Percentiles rank a stretch among this genome's conserved stretches.
Conservation (phyloP, 2,888 invertebrate species). For the Orthosia incerta region DNA sequence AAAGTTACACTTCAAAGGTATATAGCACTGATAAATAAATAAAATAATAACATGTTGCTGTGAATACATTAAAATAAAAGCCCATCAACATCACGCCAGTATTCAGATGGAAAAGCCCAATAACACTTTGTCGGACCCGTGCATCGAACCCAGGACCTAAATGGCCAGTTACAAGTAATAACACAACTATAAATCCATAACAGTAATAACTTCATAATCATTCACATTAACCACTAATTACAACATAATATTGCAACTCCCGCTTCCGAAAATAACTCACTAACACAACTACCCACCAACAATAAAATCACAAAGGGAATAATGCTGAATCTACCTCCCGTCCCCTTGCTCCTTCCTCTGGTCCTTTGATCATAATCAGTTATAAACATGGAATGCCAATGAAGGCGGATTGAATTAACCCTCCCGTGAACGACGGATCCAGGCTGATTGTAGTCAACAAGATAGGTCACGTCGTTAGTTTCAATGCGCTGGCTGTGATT, state of each 20-base stretch:
- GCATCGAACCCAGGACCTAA: neutral
- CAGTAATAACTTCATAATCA: neutral
- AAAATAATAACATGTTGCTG: neutral
- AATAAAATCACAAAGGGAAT: constrained; percentile 15
- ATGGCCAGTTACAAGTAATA: neutral
- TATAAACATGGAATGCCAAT: constrained; percentile 48
- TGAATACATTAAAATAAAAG: too few species aligned
- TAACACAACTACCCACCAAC: neutral
- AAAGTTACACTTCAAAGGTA: neutral
- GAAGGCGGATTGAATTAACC: constrained; percentile 57
- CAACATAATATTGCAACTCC: neutral
- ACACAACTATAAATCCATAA: neutral
- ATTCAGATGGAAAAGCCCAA: neutral
- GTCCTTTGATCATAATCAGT: constrained; percentile 57
- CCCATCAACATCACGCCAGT: neutral
- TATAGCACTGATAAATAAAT: neutral
- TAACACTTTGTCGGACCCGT: neutral
- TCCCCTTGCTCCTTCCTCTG: neutral
- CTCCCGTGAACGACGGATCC: constrained; percentile 27
- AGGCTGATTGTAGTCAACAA: constrained; percentile 60
- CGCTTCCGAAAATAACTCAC: neutral
- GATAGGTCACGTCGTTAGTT: constrained; percentile 55
- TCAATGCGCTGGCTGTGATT: constrained; percentile 57
- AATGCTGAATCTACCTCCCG: neutral
- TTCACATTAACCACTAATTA: neutral